Evolutionary conservation across 2,797 vertebrate species (phyloP).

Genomic region (Malurus splendens): DNA sequence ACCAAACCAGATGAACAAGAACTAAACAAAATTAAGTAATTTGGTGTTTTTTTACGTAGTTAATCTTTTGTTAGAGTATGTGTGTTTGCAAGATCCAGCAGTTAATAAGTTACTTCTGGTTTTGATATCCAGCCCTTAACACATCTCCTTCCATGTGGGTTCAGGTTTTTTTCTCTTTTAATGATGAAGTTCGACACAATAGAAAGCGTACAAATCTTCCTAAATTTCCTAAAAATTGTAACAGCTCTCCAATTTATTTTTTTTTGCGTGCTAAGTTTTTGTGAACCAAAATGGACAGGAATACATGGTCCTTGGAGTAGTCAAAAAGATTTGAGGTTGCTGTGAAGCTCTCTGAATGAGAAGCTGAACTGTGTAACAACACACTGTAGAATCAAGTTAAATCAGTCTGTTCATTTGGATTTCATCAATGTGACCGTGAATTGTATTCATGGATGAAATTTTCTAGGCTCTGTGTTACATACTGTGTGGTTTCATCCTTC

Average conservation of each 20-base stretch:
- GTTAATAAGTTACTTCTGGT: neutral
- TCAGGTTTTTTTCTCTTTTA: neutral
- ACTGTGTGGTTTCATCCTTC: neutral
- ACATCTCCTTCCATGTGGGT: neutral
- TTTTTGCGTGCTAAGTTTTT: neutral
- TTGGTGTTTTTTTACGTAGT: neutral
- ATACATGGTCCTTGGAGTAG: neutral
- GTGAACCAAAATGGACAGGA: neutral
- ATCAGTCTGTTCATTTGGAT: neutral
- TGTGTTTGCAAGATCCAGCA: neutral
- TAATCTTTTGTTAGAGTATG: neutral
- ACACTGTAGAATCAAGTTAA: neutral
- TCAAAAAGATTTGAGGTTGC: neutral
- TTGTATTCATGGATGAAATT: neutral
- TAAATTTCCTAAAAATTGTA: neutral
- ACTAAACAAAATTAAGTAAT: neutral
- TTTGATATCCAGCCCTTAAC: fast-evolving
- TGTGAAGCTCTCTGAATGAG: neutral
- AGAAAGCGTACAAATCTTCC: neutral
- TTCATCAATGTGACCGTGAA: neutral
- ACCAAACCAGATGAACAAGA: neutral
- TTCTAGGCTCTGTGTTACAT: neutral
- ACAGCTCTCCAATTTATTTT: neutral
- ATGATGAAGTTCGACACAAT: neutral
- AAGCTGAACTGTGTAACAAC: neutral